Evolutionary conservation across 2,797 vertebrate species (phyloP).

Genomic region (Paramormyrops hopkinsi): DNA sequence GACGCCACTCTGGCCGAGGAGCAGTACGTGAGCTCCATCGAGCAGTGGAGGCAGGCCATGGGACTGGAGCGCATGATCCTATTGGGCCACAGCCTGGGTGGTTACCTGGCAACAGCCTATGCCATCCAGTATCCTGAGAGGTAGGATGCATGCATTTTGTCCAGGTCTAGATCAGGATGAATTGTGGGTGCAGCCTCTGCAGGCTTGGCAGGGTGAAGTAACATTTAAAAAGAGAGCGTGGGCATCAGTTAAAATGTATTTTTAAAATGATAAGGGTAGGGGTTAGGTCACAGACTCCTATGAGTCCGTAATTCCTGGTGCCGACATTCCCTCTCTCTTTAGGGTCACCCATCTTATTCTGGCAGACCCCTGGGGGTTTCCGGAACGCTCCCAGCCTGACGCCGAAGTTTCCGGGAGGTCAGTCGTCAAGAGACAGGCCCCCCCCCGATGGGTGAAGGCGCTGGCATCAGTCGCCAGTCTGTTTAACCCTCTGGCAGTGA

Average conservation of each 20-base stretch:
- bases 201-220: background rate
- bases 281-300: background rate
- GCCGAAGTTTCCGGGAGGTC: slow-evolving; percentile 16
- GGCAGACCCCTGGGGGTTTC: slow-evolving; percentile 83
- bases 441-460: slow-evolving; percentile 70
- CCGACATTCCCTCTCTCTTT: background rate
- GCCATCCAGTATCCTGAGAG: slow-evolving; percentile 74
- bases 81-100: slow-evolving; percentile 74
- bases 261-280: background rate
- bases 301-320: background rate
- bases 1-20: slow-evolving; percentile 73
- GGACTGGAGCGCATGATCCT: slow-evolving; percentile 75
- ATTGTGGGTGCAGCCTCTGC: background rate
- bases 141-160: slow-evolving; percentile 42
- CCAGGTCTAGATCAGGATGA: background rate
- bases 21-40: slow-evolving; percentile 60
- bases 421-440: slow-evolving; percentile 57
- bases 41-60: slow-evolving; percentile 68
- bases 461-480: slow-evolving; percentile 61
- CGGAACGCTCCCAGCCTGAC: slow-evolving; percentile 52
- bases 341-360: slow-evolving; percentile 83
- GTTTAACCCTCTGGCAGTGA: slow-evolving; percentile 77
- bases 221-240: background rate
- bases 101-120: slow-evolving; percentile 74
- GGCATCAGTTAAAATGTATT: background rate